A percentile compares a stretch with the other conserved stretches of the same genome.
phyloP scores from a whole-genome alignment of 2,797 vertebrate species.

The Rhyacichthys aspro region DNA sequence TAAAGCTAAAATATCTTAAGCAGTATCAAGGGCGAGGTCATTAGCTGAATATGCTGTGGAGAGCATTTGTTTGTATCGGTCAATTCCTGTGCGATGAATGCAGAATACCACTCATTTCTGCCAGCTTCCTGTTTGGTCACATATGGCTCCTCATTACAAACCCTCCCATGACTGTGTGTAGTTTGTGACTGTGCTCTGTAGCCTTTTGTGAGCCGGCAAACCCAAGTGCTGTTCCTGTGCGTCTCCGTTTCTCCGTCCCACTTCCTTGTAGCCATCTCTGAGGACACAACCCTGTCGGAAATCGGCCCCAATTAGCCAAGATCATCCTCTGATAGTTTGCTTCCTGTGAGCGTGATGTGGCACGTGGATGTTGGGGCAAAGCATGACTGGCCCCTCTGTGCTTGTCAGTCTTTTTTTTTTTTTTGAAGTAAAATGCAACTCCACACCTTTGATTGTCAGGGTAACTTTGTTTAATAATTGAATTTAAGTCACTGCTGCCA shows the following conservation, averaged over 20 bases:
- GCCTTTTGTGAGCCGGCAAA: conserved; percentile 60
- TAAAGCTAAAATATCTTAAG: conserved; percentile 43
- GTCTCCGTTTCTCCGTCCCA: conserved; percentile 15
- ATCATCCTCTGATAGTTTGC: conserved; percentile 24
- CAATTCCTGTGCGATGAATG: conserved; percentile 33
- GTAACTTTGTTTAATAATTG: too few species aligned
- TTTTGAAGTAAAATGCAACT: too few species aligned
- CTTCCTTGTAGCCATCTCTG: conserved; percentile 17
- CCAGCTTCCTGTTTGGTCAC: conserved; percentile 52
- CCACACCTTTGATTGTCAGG: too few species aligned
- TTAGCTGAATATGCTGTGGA: conserved; percentile 52
- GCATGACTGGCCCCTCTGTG: conserved; percentile 46
- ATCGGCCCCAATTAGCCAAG: conserved; percentile 58
- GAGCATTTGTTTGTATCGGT: conserved; percentile 41
- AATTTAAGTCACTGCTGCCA: too few species aligned
- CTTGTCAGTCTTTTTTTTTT: background rate
- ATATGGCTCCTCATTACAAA: conserved; percentile 69
- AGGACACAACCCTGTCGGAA: conserved; percentile 48
- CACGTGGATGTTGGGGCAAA: conserved; percentile 17
- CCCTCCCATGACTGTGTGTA: conserved; percentile 72
- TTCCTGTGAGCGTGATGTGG: conserved; percentile 50
- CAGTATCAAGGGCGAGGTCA: conserved; percentile 33
- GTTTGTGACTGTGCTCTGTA: conserved; percentile 63
- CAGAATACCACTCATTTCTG: conserved; percentile 44
- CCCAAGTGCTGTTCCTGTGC: conserved; percentile 22